Evolutionary conservation across 2,888 invertebrate species (phyloP).

Genomic region (Trypoxylon attenuatum): DNA sequence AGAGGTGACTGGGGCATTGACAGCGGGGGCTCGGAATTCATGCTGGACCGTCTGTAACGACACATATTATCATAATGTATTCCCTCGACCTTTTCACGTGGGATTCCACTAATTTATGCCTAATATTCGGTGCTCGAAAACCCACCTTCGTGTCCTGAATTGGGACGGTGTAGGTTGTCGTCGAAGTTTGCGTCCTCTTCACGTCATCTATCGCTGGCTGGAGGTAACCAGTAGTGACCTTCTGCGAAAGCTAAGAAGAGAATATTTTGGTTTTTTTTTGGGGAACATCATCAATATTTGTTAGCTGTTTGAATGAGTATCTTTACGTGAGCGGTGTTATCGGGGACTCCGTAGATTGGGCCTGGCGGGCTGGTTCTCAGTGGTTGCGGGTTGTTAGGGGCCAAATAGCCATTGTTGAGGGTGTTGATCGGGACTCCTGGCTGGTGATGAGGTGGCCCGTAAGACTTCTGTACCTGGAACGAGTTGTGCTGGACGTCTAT

Average conservation of each 20-base stretch:
- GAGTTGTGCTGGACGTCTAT: conserved; percentile 7
- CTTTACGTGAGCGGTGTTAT: conserved; percentile 19
- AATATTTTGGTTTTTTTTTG: not conserved
- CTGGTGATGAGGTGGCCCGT: conserved; percentile 56
- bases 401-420: conserved; percentile 15
- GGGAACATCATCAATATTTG: not conserved
- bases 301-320: not conserved
- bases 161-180: conserved; percentile 37
- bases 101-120: not conserved
- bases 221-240: not conserved
- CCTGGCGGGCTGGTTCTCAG: not conserved
- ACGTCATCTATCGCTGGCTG: not conserved
- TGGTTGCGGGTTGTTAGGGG: not conserved
- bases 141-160: conserved; percentile 7
- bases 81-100: not conserved
- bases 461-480: conserved; percentile 22
- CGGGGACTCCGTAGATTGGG: conserved; percentile 23
- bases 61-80: not conserved
- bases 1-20: conserved; percentile 33
- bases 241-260: not conserved
- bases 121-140: not conserved
- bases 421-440: conserved; percentile 31
- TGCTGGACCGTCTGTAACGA: conserved; percentile 4
- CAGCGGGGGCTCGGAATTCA: conserved; percentile 2
- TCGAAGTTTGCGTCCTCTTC: conserved; percentile 10